phyloP scores from a whole-genome alignment of 2,888 invertebrate genomes.

The Eristalis pertinax region DNA sequence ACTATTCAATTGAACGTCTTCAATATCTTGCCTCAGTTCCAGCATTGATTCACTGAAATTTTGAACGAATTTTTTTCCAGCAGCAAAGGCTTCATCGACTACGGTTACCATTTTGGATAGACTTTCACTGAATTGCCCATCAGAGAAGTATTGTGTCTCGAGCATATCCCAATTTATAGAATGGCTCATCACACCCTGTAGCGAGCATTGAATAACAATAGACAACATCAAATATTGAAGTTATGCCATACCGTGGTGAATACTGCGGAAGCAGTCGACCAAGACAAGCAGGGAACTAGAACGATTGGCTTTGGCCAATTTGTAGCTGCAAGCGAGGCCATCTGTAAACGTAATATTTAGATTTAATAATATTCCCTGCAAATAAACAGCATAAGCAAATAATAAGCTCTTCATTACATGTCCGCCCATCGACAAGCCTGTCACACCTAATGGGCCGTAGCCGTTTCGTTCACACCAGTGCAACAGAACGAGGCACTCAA shows the following conservation, averaged over 20 bases:
- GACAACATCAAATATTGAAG: neutral
- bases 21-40: conserved; percentile 80
- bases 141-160: conserved; percentile 92
- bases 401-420: conserved; percentile 86
- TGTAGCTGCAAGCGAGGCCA: conserved; percentile 98
- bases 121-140: conserved; percentile 90
- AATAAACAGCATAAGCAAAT: conserved; percentile 4
- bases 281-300: conserved; percentile 96
- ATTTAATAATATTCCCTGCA: conserved; percentile 7
- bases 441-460: conserved; percentile 95
- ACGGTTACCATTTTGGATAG: conserved; percentile 93
- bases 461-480: conserved; percentile 97
- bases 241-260: conserved; percentile 89
- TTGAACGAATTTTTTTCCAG: conserved; percentile 88
- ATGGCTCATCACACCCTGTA: conserved; percentile 95
- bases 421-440: conserved; percentile 98
- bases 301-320: conserved; percentile 97
- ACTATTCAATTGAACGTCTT: conserved; percentile 64
- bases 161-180: conserved; percentile 97
- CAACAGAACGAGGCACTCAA: conserved; percentile 95
- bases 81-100: conserved; percentile 87
- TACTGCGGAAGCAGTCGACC: conserved; percentile 98
- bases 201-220: conserved; percentile 73
- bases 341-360: conserved; percentile 83
- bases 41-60: conserved; percentile 84